Evolutionary conservation across 2,888 invertebrate genomes (phyloP).

Genomic region (Idaea aversata): DNA sequence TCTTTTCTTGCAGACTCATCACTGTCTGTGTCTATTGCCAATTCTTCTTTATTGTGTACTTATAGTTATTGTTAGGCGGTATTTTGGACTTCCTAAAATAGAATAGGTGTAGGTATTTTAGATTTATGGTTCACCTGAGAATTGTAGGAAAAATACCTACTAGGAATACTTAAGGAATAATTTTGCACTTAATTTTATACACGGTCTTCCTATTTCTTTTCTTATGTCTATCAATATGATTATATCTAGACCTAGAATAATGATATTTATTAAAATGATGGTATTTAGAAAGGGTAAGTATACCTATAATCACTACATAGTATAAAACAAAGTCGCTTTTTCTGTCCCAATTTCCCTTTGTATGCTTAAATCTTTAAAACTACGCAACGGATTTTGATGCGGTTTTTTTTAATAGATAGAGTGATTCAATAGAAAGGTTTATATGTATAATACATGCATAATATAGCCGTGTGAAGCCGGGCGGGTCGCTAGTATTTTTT

Average conservation of each 20-base stretch:
- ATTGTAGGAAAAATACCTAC: neutral
- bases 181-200: neutral
- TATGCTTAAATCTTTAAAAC: too few relatives aligned
- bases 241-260: neutral
- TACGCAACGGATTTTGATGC: too few relatives aligned
- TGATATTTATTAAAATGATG: too few relatives aligned
- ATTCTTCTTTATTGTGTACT: slow-evolving; percentile 30
- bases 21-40: slow-evolving; percentile 23
- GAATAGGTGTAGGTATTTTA: slow-evolving; percentile 4
- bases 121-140: slow-evolving; percentile 1
- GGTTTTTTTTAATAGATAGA: too few relatives aligned
- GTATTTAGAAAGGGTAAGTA: too few relatives aligned
- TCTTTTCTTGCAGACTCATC: slow-evolving; percentile 24
- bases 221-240: neutral
- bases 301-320: too few relatives aligned
- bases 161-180: neutral
- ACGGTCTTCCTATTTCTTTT: neutral
- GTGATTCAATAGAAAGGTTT: too few relatives aligned
- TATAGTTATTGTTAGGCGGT: slow-evolving; percentile 24
- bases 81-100: slow-evolving; percentile 10
- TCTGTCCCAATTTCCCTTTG: too few relatives aligned
- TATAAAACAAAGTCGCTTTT: too few relatives aligned
- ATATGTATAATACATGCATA: too few relatives aligned
- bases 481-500: too few relatives aligned
- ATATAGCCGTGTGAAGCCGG: too few relatives aligned